phyloP scores from a whole-genome alignment of 2,797 vertebrate genomes.

The Catharus ustulatus region DNA sequence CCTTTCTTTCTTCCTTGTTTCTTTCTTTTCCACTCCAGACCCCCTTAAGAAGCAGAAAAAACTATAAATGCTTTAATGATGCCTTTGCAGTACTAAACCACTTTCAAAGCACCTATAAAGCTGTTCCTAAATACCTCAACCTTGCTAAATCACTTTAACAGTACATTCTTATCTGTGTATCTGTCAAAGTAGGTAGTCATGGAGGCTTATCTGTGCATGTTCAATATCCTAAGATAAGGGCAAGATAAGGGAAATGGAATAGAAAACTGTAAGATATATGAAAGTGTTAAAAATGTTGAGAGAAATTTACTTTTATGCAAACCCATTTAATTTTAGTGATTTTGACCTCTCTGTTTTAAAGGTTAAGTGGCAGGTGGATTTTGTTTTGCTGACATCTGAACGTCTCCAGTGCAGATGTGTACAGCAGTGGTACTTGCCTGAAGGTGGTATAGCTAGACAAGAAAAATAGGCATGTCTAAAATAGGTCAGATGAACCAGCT shows the following conservation, averaged over 20 bases:
- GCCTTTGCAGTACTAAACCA: conserved; percentile 16
- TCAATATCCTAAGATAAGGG: conserved; percentile 67
- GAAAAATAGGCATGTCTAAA: background rate
- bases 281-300: background rate
- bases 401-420: background rate
- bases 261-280: conserved; percentile 6
- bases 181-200: conserved; percentile 62
- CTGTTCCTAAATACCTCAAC: conserved; percentile 24
- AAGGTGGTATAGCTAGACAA: background rate
- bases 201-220: conserved; percentile 61
- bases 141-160: conserved; percentile 59
- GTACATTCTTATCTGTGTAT: conserved; percentile 63
- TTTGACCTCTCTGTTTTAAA: background rate
- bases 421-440: background rate
- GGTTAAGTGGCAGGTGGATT: background rate
- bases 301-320: background rate
- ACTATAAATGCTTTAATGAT: conserved; percentile 15
- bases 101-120: conserved; percentile 1
- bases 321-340: background rate
- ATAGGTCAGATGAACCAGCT: background rate
- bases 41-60: background rate
- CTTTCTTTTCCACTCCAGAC: background rate
- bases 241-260: background rate
- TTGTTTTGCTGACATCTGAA: background rate
- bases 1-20: background rate